phyloP scores from a whole-genome alignment of 2,888 invertebrate species.

The Thelaira solivaga region DNA sequence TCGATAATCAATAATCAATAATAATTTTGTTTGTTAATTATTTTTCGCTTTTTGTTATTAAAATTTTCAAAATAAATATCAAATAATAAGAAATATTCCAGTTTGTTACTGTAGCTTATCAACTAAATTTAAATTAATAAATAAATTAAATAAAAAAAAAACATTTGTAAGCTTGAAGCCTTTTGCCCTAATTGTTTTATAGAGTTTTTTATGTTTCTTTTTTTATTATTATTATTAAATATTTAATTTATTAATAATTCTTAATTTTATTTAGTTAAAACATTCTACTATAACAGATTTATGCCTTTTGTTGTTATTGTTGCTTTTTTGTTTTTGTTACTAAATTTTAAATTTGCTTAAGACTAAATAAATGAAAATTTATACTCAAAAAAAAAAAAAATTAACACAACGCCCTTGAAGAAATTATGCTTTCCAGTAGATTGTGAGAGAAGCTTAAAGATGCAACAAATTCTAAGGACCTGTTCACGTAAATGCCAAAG shows the following conservation, averaged over 20 bases:
- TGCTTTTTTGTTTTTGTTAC: not conserved
- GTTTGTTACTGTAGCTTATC: constrained; percentile 20
- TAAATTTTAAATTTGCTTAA: constrained; percentile 16
- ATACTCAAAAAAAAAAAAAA: not conserved
- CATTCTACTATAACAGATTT: not conserved
- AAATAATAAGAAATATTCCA: constrained; percentile 10
- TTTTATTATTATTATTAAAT: not conserved
- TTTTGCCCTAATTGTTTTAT: not conserved
- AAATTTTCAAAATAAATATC: constrained; percentile 27
- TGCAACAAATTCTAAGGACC: too few relatives aligned
- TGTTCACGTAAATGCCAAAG: too few relatives aligned
- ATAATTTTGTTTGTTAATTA: constrained; percentile 4
- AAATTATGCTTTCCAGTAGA: constrained; percentile 7
- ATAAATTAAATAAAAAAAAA: too few relatives aligned
- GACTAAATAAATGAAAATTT: constrained; percentile 8
- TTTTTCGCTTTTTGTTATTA: not conserved
- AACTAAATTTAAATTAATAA: constrained; percentile 30
- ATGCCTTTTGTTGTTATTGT: too few relatives aligned
- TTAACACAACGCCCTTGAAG: not conserved
- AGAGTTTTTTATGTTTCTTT: not conserved
- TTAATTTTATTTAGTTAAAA: constrained; percentile 36
- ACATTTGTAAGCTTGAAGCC: constrained; percentile 42
- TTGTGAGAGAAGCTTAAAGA: too few relatives aligned
- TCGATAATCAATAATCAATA: constrained; percentile 6
- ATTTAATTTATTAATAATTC: not conserved